These are phyloP conservation scores for Tineola bisselliella DNA, from an alignment of 2,888 invertebrate species.

Conservation along the genomic window DNA sequence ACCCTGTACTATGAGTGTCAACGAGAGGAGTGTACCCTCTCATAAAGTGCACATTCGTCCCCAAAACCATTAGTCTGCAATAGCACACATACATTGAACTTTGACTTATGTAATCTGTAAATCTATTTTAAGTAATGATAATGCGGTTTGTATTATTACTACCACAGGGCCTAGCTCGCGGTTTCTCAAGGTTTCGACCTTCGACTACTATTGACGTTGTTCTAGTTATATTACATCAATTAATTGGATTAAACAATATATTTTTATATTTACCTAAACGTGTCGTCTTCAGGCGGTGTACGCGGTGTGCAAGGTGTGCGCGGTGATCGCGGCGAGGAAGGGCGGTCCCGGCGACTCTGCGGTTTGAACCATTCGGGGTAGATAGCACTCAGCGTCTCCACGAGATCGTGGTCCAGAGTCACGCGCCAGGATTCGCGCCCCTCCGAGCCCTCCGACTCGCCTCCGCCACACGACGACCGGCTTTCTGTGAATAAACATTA, in stretches of 20 bases:
- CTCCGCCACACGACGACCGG: constrained; percentile 76
- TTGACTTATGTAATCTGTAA: no score
- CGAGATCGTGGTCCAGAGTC: constrained; percentile 90
- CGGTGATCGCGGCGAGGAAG: constrained; percentile 44
- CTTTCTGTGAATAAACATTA: constrained; percentile 70
- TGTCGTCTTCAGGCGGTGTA: constrained; percentile 47
- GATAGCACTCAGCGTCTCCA: constrained; percentile 90
- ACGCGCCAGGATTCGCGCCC: constrained; percentile 87
- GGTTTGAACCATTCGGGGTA: constrained; percentile 93
- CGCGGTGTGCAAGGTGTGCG: constrained; percentile 47
- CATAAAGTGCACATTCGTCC: no score
- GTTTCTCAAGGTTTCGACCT: neutral
- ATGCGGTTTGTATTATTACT: neutral
- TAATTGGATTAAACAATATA: no score
- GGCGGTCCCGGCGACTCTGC: constrained; percentile 51
- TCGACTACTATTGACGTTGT: neutral
- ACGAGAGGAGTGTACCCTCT: no score
- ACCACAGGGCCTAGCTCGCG: neutral
- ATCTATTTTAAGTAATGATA: neutral
- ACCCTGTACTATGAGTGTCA: no score
- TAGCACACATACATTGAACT: no score
- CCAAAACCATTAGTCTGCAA: no score
- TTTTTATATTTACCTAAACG: constrained; percentile 47
- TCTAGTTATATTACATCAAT: neutral
- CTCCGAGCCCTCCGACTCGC: constrained; percentile 78